A percentile compares a stretch with the other conserved stretches of the same genome.
phyloP scores from a whole-genome alignment of 1,140 invertebrate genomes.

The Drosophila ambigua region DNA sequence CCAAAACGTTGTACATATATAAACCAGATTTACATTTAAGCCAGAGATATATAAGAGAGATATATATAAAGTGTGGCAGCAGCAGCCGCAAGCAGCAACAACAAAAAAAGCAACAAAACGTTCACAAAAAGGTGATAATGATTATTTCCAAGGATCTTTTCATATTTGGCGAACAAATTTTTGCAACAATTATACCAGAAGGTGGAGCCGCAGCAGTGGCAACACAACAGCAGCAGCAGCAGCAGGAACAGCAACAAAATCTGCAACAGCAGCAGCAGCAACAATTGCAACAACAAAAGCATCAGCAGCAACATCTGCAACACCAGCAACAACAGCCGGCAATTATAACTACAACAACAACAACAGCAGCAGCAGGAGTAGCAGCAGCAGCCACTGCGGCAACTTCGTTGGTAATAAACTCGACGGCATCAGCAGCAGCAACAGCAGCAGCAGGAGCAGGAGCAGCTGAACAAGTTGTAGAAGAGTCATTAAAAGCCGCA shows the following conservation, averaged over 20 bases:
- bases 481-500: constrained; percentile 72
- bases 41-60: constrained; percentile 19
- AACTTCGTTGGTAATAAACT: constrained; percentile 57
- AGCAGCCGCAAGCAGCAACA: constrained; percentile 30
- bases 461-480: constrained; percentile 81
- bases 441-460: constrained; percentile 29
- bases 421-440: constrained; percentile 23
- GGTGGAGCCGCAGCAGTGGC: constrained; percentile 61
- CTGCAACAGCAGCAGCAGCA: constrained; percentile 9
- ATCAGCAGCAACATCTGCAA: constrained; percentile 39
- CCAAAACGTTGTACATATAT: constrained; percentile 56
- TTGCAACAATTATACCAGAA: constrained; percentile 83
- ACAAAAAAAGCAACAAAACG: constrained; percentile 44
- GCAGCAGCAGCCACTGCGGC: constrained; percentile 31
- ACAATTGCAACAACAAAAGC: constrained; percentile 34
- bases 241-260: constrained; percentile 32
- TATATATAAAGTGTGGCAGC: constrained; percentile 19
- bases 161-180: constrained; percentile 83
- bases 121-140: constrained; percentile 82
- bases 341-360: constrained; percentile 52
- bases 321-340: constrained; percentile 41
- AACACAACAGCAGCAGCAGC: constrained; percentile 57
- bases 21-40: constrained; percentile 61
- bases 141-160: constrained; percentile 84
- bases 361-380: constrained; percentile 24